These are phyloP conservation scores for Grus americana DNA, from an alignment of 2,113 vertebrate genomes.

Conservation along the genomic window DNA sequence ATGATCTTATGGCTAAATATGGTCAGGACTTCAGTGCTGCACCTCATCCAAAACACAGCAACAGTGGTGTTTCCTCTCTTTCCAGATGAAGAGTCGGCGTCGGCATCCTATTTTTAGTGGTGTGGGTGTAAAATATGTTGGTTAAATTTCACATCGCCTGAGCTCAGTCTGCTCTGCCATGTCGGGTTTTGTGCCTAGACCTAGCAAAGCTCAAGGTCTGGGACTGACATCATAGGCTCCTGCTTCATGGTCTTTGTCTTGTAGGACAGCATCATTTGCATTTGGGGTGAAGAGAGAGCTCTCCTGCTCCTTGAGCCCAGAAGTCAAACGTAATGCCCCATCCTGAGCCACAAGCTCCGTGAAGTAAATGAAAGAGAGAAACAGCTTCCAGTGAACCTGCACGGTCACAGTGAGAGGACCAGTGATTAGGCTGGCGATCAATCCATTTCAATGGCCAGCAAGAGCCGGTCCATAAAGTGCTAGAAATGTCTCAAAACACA, in stretches of 20 bases:
- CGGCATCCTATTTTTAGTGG: background rate
- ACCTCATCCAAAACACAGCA: background rate
- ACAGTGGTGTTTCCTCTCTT: background rate
- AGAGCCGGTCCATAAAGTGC: background rate
- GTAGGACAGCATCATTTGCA: background rate
- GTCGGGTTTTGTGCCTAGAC: background rate
- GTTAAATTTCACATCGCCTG: background rate
- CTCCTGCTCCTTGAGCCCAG: background rate
- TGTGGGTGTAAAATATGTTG: conserved; percentile 45
- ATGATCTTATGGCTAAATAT: conserved; percentile 52
- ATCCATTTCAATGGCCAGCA: background rate
- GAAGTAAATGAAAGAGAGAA: background rate
- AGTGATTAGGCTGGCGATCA: background rate
- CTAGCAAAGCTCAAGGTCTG: background rate
- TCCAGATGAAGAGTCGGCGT: conserved; percentile 32
- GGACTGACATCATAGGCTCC: background rate
- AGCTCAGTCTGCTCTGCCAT: conserved; percentile 6
- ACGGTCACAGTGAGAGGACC: background rate
- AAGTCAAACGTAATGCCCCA: rapidly evolving
- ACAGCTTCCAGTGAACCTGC: background rate
- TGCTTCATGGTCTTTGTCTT: background rate
- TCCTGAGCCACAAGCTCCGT: background rate
- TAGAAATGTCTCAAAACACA: background rate
- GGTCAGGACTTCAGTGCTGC: conserved; percentile 2
- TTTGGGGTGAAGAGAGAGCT: background rate